These are phyloP conservation scores for Isaurus tuberculatus DNA, from an alignment of 92 coral and sea anemone genomes.

Conservation along the genomic window DNA sequence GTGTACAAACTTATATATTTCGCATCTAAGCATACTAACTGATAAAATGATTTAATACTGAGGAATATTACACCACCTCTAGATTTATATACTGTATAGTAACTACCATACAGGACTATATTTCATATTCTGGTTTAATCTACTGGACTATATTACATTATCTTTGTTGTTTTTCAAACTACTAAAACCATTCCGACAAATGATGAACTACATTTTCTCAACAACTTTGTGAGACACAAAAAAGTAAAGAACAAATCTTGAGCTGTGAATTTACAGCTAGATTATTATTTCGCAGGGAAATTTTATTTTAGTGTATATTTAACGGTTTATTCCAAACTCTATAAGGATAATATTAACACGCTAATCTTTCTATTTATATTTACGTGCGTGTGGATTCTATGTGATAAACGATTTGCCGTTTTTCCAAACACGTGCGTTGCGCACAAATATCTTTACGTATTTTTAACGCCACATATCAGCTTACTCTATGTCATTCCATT, in stretches of 20 bases:
- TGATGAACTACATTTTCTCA: conserved; percentile 6
- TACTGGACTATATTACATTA: not conserved
- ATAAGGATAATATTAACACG: conserved; percentile 3
- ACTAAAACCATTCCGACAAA: not conserved
- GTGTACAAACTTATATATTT: not conserved
- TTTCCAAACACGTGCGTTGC: conserved; percentile 39
- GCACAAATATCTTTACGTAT: conserved; percentile 35
- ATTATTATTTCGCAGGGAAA: conserved; percentile 29
- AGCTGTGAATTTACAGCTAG: conserved; percentile 44
- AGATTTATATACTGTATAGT: not conserved
- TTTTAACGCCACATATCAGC: conserved; percentile 58
- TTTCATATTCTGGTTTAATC: not conserved
- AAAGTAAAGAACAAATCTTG: conserved; percentile 25
- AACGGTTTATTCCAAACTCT: not conserved
- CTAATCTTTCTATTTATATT: not conserved
- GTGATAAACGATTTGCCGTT: not conserved
- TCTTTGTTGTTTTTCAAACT: not conserved
- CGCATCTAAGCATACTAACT: not conserved
- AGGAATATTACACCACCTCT: not conserved
- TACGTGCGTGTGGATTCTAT: not conserved
- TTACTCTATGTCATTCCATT: conserved; percentile 84
- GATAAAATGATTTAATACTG: not conserved
- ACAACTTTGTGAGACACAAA: not conserved
- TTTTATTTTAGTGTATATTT: conserved; percentile 29
- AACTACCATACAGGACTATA: not conserved